phyloP scores from a whole-genome alignment of 2,797 vertebrate species.

The Scarus forsteni region DNA sequence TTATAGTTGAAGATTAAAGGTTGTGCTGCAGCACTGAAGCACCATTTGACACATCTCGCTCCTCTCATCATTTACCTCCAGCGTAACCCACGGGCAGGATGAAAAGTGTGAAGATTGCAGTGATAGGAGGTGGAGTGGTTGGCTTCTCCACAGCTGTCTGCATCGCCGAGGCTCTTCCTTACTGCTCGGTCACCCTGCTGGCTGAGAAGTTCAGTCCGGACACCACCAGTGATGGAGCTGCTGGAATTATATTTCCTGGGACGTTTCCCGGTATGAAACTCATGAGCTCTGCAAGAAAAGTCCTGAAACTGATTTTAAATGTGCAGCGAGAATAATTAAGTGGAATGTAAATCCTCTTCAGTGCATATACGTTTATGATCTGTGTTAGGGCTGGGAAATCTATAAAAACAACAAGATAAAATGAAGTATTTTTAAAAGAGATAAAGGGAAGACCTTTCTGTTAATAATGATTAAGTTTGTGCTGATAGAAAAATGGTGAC shows the following conservation, averaged over 20 bases:
- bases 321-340: too few species aligned
- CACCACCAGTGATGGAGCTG: slow-evolving; percentile 92
- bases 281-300: too few species aligned
- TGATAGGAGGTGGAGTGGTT: slow-evolving; percentile 91
- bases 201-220: slow-evolving; percentile 90
- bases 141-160: slow-evolving; percentile 92
- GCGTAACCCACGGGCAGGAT: slow-evolving; percentile 57
- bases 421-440: too few species aligned
- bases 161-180: slow-evolving; percentile 81
- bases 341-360: too few species aligned
- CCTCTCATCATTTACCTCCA: neutral
- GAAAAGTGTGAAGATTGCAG: slow-evolving; percentile 78
- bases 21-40: neutral
- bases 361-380: too few species aligned
- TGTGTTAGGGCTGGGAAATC: too few species aligned
- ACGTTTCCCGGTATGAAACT: slow-evolving; percentile 70
- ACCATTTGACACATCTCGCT: neutral
- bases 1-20: slow-evolving; percentile 9
- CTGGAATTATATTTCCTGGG: slow-evolving; percentile 87
- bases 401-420: too few species aligned
- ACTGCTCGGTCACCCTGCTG: slow-evolving; percentile 85
- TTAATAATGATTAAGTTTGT: too few species aligned
- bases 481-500: too few species aligned
- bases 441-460: too few species aligned
- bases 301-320: too few species aligned